Base-by-base conservation (phyloP, 2,888 invertebrate genomes). In the Onthophagus sagittarius region DNA sequence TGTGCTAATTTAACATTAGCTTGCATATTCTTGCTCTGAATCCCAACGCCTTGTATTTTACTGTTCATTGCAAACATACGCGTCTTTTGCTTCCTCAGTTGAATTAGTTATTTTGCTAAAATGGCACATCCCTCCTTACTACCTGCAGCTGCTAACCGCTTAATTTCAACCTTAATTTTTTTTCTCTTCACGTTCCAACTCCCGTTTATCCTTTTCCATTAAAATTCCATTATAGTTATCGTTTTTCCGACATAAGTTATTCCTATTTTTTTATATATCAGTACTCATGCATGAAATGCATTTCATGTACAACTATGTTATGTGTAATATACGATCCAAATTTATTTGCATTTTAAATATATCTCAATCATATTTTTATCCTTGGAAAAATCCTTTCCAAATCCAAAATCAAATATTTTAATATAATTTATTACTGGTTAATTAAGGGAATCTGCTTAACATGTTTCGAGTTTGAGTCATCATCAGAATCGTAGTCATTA, bases 11-110 rank as follows among this genome's bases (percentile, higher is more conserved):
- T 95, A 77, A 93, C 89, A 84, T 96, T 97, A 0, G 97, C 94
- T 14, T 93, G 93, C 93, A 98, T 96, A 14, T 94, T 89, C 86
- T 96, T 97, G 80, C 95, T 94, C 79, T 96, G 95, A 71, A 92
- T 90, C 76, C 94, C 92, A 65, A 97, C 91, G n/a, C 90, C 88
- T 76, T 87, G 86, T 74, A 92, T 91, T 88, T 95, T 94, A 78
- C 96, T 94, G 73, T 91, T 91, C 72, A 96, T 95, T 31, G 92
- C 89, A 83, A 91, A 93, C 71, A 94, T 92, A 79, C 96, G 89
- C 15, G 91, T 91, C 83, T 95, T 96, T 82, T 97, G 96, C 84
- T 96, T 96, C 71, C 97, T 88, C 75, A 97, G 83, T 81, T 94
- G 92, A 0, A 98, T 90, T 71, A 98, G 85, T 84, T 97, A 97